Evolutionary conservation across 1,140 invertebrate genomes (phyloP), one percentile per base, ranked within the genome.

Genomic region (Manduca sexta): DNA sequence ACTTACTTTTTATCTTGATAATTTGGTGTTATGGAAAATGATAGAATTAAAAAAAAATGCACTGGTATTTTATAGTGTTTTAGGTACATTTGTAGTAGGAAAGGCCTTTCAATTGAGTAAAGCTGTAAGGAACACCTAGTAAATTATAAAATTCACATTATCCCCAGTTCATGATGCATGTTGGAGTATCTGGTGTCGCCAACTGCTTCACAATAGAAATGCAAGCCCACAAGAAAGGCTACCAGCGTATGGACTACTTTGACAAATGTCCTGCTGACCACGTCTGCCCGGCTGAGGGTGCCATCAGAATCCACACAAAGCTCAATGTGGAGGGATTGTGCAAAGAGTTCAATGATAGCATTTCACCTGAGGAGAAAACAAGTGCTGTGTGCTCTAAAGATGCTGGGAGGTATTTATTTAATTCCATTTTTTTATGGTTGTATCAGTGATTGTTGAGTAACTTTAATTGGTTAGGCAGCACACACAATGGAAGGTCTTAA

Each of bases 141-240:
- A n/a, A n/a, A n/a, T n/a, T n/a, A 26, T 26, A 26, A 26, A 3
- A 26, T 26, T n/a, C 33, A 5, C 5, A 35, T 13, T 29, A 7
- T 5, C 12, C 35, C 10, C 61, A 92, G 91, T 75, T 92, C 33
- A 87, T 91, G 55, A 79, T 92, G 33, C 91, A 93, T 64, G 88
- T 91, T 11, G 91, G 91, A 14, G 90, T 92, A n/a, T 90, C 89
- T 1, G 39, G 55, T 15, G 39, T 70, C 29, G 88, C 89, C 0
- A 63, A 84, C 14, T 77, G 76, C 49, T 66, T 92, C 8, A 90
- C 85, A 1, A 70, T 93, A 45, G 92, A 93, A 79, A 80, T 60
- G 12, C 78, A 72, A 45, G 91, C 91, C 4, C 77, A 88, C 52
- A 84, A 72, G 30, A 86, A 71, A 53, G 90, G 90, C 6, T 93